Conservation (phyloP, 2,113 vertebrate species). For the Protobothrops flavoviridis region DNA sequence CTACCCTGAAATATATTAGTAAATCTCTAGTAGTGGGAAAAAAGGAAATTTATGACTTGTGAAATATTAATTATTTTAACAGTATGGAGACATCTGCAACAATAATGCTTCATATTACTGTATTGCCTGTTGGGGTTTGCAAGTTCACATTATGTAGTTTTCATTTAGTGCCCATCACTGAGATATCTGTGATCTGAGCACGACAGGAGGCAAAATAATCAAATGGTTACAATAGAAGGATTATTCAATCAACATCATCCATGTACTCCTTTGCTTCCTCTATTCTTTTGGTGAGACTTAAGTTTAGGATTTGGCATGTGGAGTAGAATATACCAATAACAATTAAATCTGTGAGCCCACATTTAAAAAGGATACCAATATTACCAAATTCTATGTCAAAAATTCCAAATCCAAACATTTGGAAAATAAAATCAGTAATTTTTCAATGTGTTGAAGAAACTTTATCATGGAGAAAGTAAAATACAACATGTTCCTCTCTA, state of each 20-base stretch:
- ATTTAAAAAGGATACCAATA: background rate
- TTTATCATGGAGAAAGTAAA: background rate
- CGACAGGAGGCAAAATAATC: background rate
- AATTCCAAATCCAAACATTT: background rate
- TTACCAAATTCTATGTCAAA: background rate
- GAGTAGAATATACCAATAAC: background rate
- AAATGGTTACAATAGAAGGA: background rate
- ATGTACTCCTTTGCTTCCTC: background rate
- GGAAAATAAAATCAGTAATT: background rate
- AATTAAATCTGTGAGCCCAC: background rate
- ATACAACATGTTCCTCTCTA: background rate
- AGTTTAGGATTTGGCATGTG: background rate
- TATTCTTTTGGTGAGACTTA: background rate
- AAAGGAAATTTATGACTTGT: background rate
- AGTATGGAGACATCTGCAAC: background rate
- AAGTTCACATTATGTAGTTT: background rate
- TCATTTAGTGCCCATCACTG: background rate
- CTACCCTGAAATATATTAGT: slow-evolving; percentile 5
- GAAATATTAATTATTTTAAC: background rate
- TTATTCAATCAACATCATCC: background rate
- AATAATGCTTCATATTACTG: background rate
- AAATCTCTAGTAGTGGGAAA: background rate
- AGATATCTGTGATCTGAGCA: background rate
- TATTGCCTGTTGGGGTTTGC: background rate
- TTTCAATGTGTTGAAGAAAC: background rate